Evolutionary conservation across 2,797 vertebrate genomes (phyloP).

Genomic region (Amniataba percoides): DNA sequence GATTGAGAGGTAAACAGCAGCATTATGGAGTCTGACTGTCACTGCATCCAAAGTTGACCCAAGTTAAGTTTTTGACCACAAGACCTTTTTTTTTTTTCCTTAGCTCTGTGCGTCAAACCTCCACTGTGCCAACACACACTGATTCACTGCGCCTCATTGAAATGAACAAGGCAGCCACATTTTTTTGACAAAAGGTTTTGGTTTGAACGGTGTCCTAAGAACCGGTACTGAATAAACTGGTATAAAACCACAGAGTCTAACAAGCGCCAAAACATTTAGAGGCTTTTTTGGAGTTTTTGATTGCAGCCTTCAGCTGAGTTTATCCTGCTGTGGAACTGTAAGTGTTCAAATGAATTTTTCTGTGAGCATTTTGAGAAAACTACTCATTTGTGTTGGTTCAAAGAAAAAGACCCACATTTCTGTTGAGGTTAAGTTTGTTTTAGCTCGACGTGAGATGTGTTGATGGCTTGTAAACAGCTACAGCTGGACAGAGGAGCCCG

Average conservation of each 20-base stretch:
- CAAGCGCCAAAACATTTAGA: background rate
- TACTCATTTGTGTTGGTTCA: background rate
- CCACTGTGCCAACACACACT: background rate
- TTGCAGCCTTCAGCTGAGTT: background rate
- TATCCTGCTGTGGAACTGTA: background rate
- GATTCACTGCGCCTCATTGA: no score
- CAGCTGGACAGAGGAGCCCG: conserved; percentile 34
- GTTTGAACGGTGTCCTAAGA: background rate
- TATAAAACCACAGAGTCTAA: background rate
- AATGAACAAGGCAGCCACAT: no score
- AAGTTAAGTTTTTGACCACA: background rate
- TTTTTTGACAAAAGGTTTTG: background rate
- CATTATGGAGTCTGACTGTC: no score
- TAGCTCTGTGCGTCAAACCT: background rate
- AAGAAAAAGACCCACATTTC: conserved; percentile 1
- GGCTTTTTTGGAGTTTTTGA: background rate
- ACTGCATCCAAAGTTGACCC: background rate
- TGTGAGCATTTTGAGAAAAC: background rate
- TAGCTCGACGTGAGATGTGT: conserved; percentile 25
- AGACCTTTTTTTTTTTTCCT: background rate
- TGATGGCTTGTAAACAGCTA: conserved; percentile 51
- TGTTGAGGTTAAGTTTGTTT: conserved; percentile 40
- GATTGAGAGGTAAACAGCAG: no score
- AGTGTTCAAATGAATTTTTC: background rate
- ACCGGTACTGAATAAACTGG: background rate